Conservation (phyloP, 2,113 vertebrate species). For the Aix galericulata region DNA sequence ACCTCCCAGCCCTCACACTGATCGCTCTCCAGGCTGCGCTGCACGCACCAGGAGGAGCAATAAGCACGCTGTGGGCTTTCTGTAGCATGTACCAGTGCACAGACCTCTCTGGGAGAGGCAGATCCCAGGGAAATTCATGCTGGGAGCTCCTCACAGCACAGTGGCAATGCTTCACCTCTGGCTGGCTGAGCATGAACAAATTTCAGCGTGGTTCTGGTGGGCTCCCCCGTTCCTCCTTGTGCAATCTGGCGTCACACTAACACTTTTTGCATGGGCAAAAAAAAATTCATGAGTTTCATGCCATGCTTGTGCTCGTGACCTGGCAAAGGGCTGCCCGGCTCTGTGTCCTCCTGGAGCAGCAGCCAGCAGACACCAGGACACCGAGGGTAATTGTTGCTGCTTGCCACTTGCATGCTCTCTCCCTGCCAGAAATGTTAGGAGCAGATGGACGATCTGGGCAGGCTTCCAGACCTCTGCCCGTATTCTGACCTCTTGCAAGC, state of each 20-base stretch:
- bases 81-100: rapidly evolving
- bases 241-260: not conserved
- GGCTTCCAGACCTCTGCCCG: not conserved
- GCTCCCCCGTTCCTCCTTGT: not conserved
- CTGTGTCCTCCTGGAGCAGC: not conserved
- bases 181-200: not conserved
- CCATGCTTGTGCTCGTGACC: not conserved
- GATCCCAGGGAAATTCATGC: not conserved
- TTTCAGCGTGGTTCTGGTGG: not conserved
- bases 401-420: not conserved
- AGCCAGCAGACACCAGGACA: not conserved
- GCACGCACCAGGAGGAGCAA: rapidly evolving
- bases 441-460: not conserved
- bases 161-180: not conserved
- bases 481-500: not conserved
- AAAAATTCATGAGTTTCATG: not conserved
- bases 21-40: rapidly evolving
- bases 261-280: not conserved
- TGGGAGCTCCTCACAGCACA: not conserved
- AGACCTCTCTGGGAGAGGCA: not conserved
- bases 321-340: rapidly evolving
- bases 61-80: not conserved
- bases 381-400: not conserved
- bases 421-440: not conserved
- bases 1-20: rapidly evolving